Conservation (phyloP, 2,888 invertebrate genomes). For the Synanthedon vespiformis region DNA sequence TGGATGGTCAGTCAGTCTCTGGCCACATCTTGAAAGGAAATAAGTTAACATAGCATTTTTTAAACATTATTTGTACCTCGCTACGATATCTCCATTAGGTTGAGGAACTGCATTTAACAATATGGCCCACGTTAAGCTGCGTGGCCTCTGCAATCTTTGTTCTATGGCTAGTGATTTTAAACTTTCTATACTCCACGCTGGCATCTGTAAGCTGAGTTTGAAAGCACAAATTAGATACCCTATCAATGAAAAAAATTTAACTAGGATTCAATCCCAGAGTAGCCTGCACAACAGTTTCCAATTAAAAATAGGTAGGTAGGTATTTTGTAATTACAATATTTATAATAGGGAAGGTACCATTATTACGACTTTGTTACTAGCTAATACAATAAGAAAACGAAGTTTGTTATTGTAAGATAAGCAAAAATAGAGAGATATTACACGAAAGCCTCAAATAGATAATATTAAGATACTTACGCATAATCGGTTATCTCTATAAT, state of each 20-base stretch:
- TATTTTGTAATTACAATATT: too few relatives aligned
- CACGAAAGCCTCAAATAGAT: too few relatives aligned
- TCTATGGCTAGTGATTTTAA: conserved; percentile 39
- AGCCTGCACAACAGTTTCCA: background rate
- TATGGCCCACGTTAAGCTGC: conserved; percentile 57
- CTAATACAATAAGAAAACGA: too few relatives aligned
- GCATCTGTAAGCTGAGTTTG: conserved; percentile 32
- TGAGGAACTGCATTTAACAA: conserved; percentile 49
- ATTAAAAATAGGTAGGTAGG: background rate
- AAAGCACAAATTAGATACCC: background rate
- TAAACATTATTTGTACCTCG: conserved; percentile 25
- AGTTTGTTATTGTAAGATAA: too few relatives aligned
- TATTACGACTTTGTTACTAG: too few relatives aligned
- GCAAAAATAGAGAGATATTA: too few relatives aligned
- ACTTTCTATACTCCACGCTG: conserved; percentile 44
- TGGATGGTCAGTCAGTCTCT: too few relatives aligned
- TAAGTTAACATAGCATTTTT: too few relatives aligned
- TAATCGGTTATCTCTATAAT: conserved; percentile 37
- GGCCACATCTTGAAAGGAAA: too few relatives aligned
- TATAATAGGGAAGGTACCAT: too few relatives aligned
- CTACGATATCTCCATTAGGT: conserved; percentile 38
- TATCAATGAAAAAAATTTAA: background rate
- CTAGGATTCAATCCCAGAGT: too few relatives aligned
- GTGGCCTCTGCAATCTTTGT: conserved; percentile 35
- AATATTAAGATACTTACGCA: conserved; percentile 33